phyloP scores from a whole-genome alignment of 2,113 vertebrate genomes.

The Amphiprion percula region DNA sequence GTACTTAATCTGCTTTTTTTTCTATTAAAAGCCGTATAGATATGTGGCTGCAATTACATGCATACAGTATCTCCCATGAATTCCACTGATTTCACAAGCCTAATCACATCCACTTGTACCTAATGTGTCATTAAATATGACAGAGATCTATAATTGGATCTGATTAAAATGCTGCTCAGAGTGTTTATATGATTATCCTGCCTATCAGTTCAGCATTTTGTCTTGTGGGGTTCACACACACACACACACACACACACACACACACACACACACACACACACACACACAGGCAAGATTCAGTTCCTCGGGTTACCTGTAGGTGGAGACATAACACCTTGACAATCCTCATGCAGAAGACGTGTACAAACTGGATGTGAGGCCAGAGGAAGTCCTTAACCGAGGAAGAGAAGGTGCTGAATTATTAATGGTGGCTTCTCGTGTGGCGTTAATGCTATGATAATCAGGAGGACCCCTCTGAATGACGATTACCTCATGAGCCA shows the following conservation, averaged over 20 bases:
- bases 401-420: slow-evolving; percentile 64
- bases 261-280: background rate
- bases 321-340: slow-evolving; percentile 82
- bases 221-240: slow-evolving; percentile 36
- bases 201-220: slow-evolving; percentile 70
- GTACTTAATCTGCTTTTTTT: background rate
- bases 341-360: slow-evolving; percentile 35
- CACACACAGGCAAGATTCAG: background rate
- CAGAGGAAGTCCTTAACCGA: slow-evolving; percentile 61
- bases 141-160: slow-evolving; percentile 62
- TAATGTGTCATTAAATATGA: slow-evolving; percentile 69
- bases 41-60: slow-evolving; percentile 27
- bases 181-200: slow-evolving; percentile 74
- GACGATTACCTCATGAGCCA: slow-evolving; percentile 55
- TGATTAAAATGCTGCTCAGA: slow-evolving; percentile 67
- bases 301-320: slow-evolving; percentile 77
- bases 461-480: slow-evolving; percentile 60
- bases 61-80: slow-evolving; percentile 31
- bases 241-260: background rate
- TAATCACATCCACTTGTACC: slow-evolving; percentile 66
- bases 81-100: slow-evolving; percentile 42
- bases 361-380: slow-evolving; percentile 48
- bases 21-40: background rate
- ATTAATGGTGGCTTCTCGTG: slow-evolving; percentile 61
- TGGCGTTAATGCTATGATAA: slow-evolving; percentile 64